Base-by-base conservation (phyloP, 2,113 vertebrate genomes). In the Eleginops maclovinus region DNA sequence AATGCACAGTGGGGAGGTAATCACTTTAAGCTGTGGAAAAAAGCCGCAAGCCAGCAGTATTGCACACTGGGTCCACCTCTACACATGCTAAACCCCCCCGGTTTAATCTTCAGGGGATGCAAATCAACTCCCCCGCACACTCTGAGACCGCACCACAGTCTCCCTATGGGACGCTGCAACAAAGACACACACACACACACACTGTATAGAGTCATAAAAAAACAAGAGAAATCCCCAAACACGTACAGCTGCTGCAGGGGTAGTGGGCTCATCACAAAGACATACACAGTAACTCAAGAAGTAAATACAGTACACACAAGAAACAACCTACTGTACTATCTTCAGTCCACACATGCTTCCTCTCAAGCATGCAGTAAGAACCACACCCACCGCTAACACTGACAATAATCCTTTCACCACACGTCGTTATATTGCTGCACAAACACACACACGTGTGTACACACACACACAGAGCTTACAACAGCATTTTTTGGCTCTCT, bases 41-140 rank as follows among this genome's bases (percentile, higher is more conserved):
- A 88, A 88, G 49, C 70, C 61, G 88, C 84, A 84, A 93, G 87
- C 7, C 70, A 87, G 90, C 89, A 84, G 43, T 75, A 83, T 76
- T 5, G 14, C 81, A 62, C 63, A 24, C 7, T 28, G 50, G 58
- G 75, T 79, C 77, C 55, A 77, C 72, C 66, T 54, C 75, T 63
- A 46, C 61, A 79, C 73, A 85, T 77, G 71, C 49, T 72, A 58
- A 86, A 13, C 31, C 53, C 46, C 51, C 50, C 16, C 7, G 0
- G 28, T 66, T 68, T 68, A 73, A 44, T 81, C 80, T 65, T 79
- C 31, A 74, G 77, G 74, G 81, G 79, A 86, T 83, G 86, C 55
- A 80, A 86, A 86, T 87, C 75, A 82, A 80, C 76, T 63, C 80
- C 61, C 85, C 65, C 63, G 2, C 78, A 84, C 79, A 78, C 81